A percentile compares a stretch with the other conserved stretches of the same genome.
These are phyloP conservation scores for Rhodinocichla rosea DNA, from an alignment of 2,113 vertebrate species.

Conservation along the genomic window DNA sequence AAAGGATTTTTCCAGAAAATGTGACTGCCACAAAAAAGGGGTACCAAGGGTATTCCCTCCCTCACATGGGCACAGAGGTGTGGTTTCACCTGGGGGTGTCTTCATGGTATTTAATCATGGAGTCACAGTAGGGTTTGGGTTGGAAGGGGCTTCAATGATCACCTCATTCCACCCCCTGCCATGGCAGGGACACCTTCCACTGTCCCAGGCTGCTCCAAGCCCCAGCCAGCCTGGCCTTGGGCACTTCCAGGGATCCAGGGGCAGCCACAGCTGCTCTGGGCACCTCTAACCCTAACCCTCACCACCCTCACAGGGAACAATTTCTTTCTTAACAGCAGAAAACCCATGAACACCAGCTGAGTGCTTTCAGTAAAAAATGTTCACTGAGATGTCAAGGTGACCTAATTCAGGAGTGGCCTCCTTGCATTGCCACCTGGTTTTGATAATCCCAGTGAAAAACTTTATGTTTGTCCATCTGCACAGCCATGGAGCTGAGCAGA, in stretches of 20 bases:
- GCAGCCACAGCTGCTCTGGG: neutral
- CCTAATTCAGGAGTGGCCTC: neutral
- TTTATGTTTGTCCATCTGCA: neutral
- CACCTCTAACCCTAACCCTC: neutral
- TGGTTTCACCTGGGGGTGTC: neutral
- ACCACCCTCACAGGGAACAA: neutral
- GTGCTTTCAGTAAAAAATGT: neutral
- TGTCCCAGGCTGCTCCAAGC: accelerated
- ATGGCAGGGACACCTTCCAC: neutral
- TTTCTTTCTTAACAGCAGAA: neutral
- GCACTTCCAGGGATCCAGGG: neutral
- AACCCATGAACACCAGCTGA: neutral
- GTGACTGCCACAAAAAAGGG: neutral
- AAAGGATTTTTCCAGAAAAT: too few species aligned
- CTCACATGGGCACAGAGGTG: neutral
- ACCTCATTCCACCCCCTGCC: neutral
- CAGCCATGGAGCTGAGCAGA: neutral
- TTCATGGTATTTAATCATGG: neutral
- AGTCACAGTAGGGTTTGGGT: neutral
- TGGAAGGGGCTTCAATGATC: neutral
- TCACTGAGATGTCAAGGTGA: neutral
- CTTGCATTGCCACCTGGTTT: neutral
- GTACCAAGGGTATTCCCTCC: neutral
- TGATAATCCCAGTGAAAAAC: neutral
- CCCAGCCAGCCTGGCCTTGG: accelerated